A percentile compares a stretch with the other conserved stretches of the same genome.
Conservation (phyloP, 1,140 invertebrate genomes). For the Ylistrum balloti region DNA sequence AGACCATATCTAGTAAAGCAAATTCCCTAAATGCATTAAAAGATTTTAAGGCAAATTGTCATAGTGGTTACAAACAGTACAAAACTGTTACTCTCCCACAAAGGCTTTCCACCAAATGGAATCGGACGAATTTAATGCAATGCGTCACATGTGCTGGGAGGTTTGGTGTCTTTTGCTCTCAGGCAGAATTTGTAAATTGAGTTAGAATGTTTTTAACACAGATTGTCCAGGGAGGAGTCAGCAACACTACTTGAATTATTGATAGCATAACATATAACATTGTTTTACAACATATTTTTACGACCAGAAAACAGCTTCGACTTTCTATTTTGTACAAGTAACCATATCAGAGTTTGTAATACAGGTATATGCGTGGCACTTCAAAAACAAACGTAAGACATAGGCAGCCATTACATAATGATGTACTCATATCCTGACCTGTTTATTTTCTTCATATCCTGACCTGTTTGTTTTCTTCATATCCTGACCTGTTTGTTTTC, state of each 20-base stretch:
- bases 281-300: background rate
- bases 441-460: no score
- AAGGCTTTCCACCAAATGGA: background rate
- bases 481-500: no score
- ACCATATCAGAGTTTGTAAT: no score
- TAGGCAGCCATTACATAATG: no score
- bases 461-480: no score
- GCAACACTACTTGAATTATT: background rate
- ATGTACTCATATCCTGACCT: no score
- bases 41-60: slow-evolving; percentile 24
- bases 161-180: background rate
- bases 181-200: background rate
- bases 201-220: background rate
- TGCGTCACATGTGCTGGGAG: background rate
- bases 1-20: background rate
- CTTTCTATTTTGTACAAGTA: no score
- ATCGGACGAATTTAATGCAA: background rate
- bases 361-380: no score
- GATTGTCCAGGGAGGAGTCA: background rate
- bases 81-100: background rate
- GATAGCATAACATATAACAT: background rate
- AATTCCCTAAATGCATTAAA: background rate
- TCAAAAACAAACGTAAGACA: no score
- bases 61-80: background rate
- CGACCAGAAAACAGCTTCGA: background rate